Percentiles rank a stretch among this genome's conserved stretches.
Conservation (phyloP, 2,797 vertebrate genomes). For the Toxotes lorentzi region DNA sequence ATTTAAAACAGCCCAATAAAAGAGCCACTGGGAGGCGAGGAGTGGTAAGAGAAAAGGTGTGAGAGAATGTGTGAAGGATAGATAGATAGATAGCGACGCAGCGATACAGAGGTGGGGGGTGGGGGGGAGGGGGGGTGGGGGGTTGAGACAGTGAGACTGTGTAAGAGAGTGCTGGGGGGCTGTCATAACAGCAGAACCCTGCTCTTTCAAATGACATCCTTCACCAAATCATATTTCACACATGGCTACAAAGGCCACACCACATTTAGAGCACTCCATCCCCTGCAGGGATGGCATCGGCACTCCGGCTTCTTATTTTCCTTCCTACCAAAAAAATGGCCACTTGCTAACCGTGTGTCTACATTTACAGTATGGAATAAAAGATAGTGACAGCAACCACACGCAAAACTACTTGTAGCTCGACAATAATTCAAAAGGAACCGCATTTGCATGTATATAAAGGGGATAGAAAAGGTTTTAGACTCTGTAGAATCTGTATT, state of each 20-base stretch:
- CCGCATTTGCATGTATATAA: slow-evolving; percentile 54
- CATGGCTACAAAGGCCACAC: slow-evolving; percentile 70
- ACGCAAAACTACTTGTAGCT: slow-evolving; percentile 30
- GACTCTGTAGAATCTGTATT: not conserved
- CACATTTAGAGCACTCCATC: slow-evolving; percentile 66
- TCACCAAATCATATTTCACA: slow-evolving; percentile 79
- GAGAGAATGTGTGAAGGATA: slow-evolving; percentile 70
- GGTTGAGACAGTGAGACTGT: slow-evolving; percentile 44
- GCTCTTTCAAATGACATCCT: slow-evolving; percentile 75
- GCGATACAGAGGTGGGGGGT: slow-evolving; percentile 44
- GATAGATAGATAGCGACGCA: slow-evolving; percentile 54
- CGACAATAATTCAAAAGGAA: slow-evolving; percentile 32
- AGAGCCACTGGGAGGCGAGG: slow-evolving; percentile 60
- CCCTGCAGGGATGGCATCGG: slow-evolving; percentile 58
- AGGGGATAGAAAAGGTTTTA: slow-evolving; percentile 23
- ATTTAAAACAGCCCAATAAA: slow-evolving; percentile 74
- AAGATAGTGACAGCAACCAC: slow-evolving; percentile 35
- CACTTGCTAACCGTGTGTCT: slow-evolving; percentile 45
- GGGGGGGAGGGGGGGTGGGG: slow-evolving; percentile 5
- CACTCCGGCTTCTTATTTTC: slow-evolving; percentile 55
- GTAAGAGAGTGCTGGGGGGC: slow-evolving; percentile 61
- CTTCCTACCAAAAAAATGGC: slow-evolving; percentile 49
- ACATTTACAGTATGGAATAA: slow-evolving; percentile 58
- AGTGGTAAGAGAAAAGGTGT: slow-evolving; percentile 61
- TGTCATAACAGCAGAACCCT: slow-evolving; percentile 75